Conservation (phyloP, 2,797 vertebrate genomes). For the Dryobates pubescens region DNA sequence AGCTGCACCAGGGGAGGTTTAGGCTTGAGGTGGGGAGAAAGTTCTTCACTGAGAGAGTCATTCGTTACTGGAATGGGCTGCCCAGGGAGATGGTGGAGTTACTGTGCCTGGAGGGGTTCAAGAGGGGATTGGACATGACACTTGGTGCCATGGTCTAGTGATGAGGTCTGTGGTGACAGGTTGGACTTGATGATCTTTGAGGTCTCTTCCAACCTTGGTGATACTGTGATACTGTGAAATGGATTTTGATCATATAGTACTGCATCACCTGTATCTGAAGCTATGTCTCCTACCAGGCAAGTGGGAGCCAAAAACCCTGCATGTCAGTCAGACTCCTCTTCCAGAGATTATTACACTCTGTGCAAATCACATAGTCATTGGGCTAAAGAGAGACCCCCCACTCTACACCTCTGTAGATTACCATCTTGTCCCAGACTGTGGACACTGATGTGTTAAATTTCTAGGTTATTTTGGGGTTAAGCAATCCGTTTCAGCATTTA, state of each 20-base stretch:
- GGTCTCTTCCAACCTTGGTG: too few relatives aligned
- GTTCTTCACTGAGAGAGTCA: too few relatives aligned
- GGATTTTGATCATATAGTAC: background rate
- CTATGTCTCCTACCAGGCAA: background rate
- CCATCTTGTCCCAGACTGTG: background rate
- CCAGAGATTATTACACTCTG: background rate
- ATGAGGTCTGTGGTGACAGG: too few relatives aligned
- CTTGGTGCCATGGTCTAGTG: too few relatives aligned
- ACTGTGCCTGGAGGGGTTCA: too few relatives aligned
- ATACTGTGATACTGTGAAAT: background rate
- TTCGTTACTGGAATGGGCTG: too few relatives aligned
- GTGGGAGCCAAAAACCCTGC: background rate
- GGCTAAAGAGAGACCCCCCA: background rate
- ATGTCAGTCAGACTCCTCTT: background rate
- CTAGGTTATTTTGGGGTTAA: background rate
- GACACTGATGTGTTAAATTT: background rate
- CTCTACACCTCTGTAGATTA: background rate
- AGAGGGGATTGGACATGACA: too few relatives aligned
- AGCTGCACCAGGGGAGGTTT: too few relatives aligned
- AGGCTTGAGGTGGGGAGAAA: too few relatives aligned
- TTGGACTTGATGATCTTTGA: too few relatives aligned
- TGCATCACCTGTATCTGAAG: background rate
- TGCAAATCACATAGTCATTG: background rate
- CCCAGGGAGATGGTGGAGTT: too few relatives aligned
- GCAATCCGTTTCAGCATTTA: background rate